These are phyloP conservation scores for Phorcus lineatus DNA, from an alignment of 2,888 invertebrate species.

Conservation along the genomic window DNA sequence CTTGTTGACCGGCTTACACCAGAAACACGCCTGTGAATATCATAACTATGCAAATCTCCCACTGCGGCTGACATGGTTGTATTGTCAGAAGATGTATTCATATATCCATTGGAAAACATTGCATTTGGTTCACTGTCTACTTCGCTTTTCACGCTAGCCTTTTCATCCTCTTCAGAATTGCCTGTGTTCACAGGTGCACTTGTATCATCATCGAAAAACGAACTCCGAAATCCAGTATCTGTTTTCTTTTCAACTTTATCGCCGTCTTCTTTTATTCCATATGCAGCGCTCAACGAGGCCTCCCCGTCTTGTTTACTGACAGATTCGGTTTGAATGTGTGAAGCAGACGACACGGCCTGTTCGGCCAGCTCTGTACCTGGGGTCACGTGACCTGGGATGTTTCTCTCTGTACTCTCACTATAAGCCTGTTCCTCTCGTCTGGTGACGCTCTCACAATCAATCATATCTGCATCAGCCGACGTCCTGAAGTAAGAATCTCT, in stretches of 20 bases:
- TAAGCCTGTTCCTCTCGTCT: slow-evolving; percentile 9
- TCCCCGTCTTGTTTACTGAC: slow-evolving; percentile 5
- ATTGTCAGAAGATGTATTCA: neutral
- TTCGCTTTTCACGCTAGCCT: neutral
- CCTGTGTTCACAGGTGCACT: neutral
- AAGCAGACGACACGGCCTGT: slow-evolving; percentile 27
- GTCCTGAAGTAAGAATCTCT: neutral
- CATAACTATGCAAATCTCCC: slow-evolving; percentile 5
- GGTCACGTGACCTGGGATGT: slow-evolving; percentile 29
- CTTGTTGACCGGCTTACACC: neutral
- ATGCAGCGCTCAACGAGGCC: neutral
- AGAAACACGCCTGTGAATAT: neutral
- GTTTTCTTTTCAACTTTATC: neutral
- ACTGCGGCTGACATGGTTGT: slow-evolving; percentile 6
- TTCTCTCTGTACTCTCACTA: neutral
- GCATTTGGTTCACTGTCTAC: neutral
- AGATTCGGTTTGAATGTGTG: neutral
- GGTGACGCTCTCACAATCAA: slow-evolving; percentile 16
- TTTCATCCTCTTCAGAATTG: neutral
- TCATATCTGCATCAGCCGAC: neutral
- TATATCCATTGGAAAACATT: neutral
- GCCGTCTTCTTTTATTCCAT: neutral
- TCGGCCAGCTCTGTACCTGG: neutral
- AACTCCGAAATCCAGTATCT: neutral
- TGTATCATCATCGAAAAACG: neutral